Conservation (phyloP, 2,888 invertebrate genomes). For the Clusia tigrina region DNA sequence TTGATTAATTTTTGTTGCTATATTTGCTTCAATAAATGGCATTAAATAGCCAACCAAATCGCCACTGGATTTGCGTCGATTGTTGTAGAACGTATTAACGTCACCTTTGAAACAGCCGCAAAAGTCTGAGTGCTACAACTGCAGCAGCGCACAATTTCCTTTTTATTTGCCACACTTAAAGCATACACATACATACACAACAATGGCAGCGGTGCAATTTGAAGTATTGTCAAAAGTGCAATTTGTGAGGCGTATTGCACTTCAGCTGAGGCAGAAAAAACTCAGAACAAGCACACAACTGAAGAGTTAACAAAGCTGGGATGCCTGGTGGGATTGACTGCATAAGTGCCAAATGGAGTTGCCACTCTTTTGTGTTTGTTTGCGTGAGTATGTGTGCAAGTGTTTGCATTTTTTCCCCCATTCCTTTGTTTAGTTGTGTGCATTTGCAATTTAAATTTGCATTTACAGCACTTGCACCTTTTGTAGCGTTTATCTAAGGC, state of each 20-base stretch:
- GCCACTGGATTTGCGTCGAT: no score
- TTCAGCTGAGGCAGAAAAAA: conserved; percentile 9
- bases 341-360: conserved; percentile 14
- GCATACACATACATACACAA: conserved; percentile 9
- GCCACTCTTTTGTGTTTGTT: neutral
- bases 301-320: neutral
- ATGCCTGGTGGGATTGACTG: conserved; percentile 3
- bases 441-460: conserved; percentile 42
- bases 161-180: conserved; percentile 21
- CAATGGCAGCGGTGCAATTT: conserved; percentile 36
- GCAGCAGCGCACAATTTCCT: conserved; percentile 21
- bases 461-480: conserved; percentile 36
- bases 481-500: conserved; percentile 41
- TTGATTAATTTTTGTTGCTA: no score
- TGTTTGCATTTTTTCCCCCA: neutral
- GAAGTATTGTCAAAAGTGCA: conserved; percentile 40
- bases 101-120: no score
- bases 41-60: no score
- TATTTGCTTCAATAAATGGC: no score
- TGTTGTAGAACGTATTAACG: no score
- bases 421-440: conserved; percentile 16
- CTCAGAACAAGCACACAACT: neutral
- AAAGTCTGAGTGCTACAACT: no score
- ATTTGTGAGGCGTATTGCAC: conserved; percentile 28
- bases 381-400: neutral